A percentile compares a stretch with the other conserved stretches of the same genome.
Conservation (phyloP, 2,797 vertebrate genomes). For the Molossus molossus region DNA sequence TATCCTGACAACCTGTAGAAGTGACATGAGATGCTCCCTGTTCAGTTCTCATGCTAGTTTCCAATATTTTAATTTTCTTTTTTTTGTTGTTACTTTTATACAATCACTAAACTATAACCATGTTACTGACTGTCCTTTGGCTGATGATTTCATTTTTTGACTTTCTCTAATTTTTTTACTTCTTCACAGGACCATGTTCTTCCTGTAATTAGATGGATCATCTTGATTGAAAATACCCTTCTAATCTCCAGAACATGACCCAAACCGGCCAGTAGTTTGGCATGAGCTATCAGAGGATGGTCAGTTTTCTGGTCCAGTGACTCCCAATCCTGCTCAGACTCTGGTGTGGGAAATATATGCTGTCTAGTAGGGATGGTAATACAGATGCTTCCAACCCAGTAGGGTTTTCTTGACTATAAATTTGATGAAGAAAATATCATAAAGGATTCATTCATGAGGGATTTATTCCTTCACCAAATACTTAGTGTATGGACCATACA, state of each 20-base stretch:
- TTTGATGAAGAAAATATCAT: neutral
- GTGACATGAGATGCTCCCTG: neutral
- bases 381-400: neutral
- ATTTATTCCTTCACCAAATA: conserved; percentile 28
- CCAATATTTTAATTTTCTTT: neutral
- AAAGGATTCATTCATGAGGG: neutral
- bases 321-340: neutral
- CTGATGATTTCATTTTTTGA: neutral
- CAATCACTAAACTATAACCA: neutral
- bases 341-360: neutral
- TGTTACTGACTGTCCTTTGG: neutral
- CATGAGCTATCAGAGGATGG: neutral
- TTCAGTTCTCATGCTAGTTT: neutral
- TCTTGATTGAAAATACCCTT: neutral
- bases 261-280: neutral
- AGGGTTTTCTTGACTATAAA: neutral
- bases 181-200: neutral
- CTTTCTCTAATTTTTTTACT: neutral
- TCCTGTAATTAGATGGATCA: neutral
- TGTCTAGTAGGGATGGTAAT: neutral
- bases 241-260: neutral
- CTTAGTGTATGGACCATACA: neutral
- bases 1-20: neutral
- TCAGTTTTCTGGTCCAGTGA: neutral
- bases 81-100: neutral